Percentiles rank a stretch among this genome's conserved stretches.
These are phyloP conservation scores for Poeciliopsis prolifica DNA, from an alignment of 2,113 vertebrate species.

Conservation along the genomic window DNA sequence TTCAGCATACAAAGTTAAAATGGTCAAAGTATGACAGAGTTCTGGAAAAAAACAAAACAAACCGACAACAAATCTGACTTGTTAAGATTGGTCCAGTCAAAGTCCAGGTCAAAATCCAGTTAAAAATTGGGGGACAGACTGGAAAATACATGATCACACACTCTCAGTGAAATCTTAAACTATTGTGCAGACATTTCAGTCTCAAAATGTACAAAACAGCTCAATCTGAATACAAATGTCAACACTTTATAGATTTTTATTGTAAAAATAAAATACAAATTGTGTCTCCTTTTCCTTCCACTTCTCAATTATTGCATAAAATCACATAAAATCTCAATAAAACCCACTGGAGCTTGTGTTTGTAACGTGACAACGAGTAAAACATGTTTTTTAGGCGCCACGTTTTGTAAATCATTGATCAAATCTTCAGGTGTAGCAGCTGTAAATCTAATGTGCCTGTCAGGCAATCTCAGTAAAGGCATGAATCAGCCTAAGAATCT, in stretches of 20 bases:
- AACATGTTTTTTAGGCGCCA: neutral
- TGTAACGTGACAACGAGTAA: neutral
- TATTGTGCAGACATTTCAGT: neutral
- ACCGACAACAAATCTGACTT: no score
- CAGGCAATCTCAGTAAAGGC: conserved; percentile 42
- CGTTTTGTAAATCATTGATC: neutral
- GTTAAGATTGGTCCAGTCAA: neutral
- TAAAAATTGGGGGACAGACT: neutral
- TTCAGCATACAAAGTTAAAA: neutral
- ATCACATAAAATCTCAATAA: neutral
- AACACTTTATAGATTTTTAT: neutral
- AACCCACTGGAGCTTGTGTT: neutral
- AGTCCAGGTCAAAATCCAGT: neutral
- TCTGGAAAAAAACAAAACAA: neutral
- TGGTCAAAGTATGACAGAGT: neutral
- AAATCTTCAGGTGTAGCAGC: conserved; percentile 1
- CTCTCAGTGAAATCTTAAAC: neutral
- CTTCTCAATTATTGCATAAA: neutral
- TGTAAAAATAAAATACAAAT: neutral
- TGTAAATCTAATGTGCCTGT: conserved; percentile 18
- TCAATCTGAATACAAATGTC: neutral
- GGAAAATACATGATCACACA: neutral
- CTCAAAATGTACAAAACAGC: neutral
- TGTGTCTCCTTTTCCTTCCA: neutral
- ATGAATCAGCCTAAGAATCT: conserved; percentile 54